Evolutionary conservation across 2,797 vertebrate genomes (phyloP), one percentile per base, ranked within the genome.

Genomic region (Muscicapa comitata): DNA sequence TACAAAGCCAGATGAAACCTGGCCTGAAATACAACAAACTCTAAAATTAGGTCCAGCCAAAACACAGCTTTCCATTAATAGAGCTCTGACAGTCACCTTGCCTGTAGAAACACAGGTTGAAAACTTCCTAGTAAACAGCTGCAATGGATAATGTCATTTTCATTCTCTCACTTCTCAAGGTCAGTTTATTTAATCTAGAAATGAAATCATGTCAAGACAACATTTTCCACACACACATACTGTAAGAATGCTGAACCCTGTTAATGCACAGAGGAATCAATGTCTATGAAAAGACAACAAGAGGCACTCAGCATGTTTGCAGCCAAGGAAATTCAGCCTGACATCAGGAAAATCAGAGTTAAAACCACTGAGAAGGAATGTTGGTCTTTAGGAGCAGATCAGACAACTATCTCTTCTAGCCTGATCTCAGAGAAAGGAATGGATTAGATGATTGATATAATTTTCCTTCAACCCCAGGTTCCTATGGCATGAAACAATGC

Each of bases 221-320:
- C 1, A 0, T 45, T 93, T 53, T 42, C 42, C 55, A 13, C 25
- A 3, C 20, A 16, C 23, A 14, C 5, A 9, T 0, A 4, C 8
- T 37, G 35, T 19, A 54, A 29, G 51, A 61, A 43, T 19, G 35
- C 53, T 87, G 1, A 75, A 33, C 28, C 38, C 74, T 74, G 48
- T 40, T 68, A 47, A 24, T 17, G 38, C 33, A 21, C 10, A 8
- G 29, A 15, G 24, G 43, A 51, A 48, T 62, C 33, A 3, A 20
- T 42, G 67, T 14, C 38, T 85, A 18, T 88, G 66, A 48, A 74
- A 61, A 10, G 24, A 78, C 70, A 71, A 86, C 70, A 71, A 88
- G 73, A 17, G 63, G 35, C 31, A 47, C 70, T 75, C 86, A 17
- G 62, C 31, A 1, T 10, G 25, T 78, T 26, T 79, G 16, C 67